Conservation (phyloP, 2,888 invertebrate species). For the Meandrusa payeni region DNA sequence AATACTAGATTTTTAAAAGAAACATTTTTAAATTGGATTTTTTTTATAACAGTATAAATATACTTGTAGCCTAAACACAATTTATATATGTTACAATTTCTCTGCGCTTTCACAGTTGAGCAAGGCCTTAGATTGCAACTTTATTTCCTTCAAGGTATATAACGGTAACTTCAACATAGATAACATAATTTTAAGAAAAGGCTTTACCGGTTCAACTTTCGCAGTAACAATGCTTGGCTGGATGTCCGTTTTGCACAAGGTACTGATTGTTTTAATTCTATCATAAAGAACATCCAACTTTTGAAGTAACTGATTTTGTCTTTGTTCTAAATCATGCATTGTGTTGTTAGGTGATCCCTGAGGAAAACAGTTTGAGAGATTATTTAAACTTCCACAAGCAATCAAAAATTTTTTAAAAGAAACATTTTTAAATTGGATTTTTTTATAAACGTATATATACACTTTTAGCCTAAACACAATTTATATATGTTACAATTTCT, state of each 20-base stretch:
- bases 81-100: too few species aligned
- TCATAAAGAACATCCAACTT: slow-evolving; percentile 87
- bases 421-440: too few species aligned
- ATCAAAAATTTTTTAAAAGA: not conserved
- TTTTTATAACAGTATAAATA: too few species aligned
- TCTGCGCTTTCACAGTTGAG: too few species aligned
- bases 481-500: too few species aligned
- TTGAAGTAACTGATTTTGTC: slow-evolving; percentile 87
- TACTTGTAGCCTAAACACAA: too few species aligned
- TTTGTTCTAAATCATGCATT: slow-evolving; percentile 80
- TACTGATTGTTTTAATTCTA: slow-evolving; percentile 81
- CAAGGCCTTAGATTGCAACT: too few species aligned
- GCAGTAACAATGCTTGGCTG: slow-evolving; percentile 21
- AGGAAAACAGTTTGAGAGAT: slow-evolving; percentile 31
- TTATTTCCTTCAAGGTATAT: not conserved
- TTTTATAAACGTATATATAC: too few species aligned
- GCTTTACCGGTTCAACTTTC: slow-evolving; percentile 21
- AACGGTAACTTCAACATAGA: not conserved
- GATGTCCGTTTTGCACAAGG: slow-evolving; percentile 42
- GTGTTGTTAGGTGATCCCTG: slow-evolving; percentile 75
- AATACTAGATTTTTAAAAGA: not conserved
- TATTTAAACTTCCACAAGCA: not conserved
- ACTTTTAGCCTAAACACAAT: too few species aligned
- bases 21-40: too few species aligned
- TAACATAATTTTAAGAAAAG: not conserved